Evolutionary conservation across 2,888 invertebrate species (phyloP).

Genomic region (Drosophila birchii): DNA sequence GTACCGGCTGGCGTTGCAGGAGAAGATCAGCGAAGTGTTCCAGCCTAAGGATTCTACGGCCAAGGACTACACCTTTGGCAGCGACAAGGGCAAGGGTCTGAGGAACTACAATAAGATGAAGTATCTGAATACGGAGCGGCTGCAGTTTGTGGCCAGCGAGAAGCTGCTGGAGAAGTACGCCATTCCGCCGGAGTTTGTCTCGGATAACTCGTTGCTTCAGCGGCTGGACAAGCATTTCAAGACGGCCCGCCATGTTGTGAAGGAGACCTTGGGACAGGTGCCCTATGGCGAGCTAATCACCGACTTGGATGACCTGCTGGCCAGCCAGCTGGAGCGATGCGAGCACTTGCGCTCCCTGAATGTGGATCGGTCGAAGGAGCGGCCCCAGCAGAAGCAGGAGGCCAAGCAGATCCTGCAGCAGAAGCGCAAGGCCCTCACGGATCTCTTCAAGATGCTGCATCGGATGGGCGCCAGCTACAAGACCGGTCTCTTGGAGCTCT

Average conservation of each 20-base stretch:
- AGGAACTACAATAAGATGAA: conserved; percentile 81
- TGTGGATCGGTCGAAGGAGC: conserved; percentile 84
- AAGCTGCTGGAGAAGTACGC: conserved; percentile 69
- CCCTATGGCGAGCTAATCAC: conserved; percentile 88
- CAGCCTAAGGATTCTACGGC: conserved; percentile 83
- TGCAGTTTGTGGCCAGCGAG: conserved; percentile 81
- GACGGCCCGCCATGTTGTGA: conserved; percentile 88
- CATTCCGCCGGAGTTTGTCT: conserved; percentile 12
- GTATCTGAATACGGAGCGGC: conserved; percentile 78
- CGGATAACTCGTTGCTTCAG: conserved; percentile 62
- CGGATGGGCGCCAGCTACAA: conserved; percentile 92
- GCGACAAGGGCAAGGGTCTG: conserved; percentile 80
- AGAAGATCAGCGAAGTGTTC: conserved; percentile 83
- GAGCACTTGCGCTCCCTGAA: conserved; percentile 87
- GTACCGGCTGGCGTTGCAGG: conserved; percentile 88
- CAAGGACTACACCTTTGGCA: conserved; percentile 80
- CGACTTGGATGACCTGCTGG: conserved; percentile 88
- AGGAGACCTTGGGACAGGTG: conserved; percentile 86
- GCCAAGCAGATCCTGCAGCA: conserved; percentile 93
- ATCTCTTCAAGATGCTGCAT: conserved; percentile 92
- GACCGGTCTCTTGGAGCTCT: conserved; percentile 89
- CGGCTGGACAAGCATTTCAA: conserved; percentile 85
- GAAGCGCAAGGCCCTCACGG: conserved; percentile 93
- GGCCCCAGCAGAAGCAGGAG: conserved; percentile 91
- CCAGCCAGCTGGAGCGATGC: conserved; percentile 88